A percentile compares a stretch with the other conserved stretches of the same genome.
Evolutionary conservation across 2,797 vertebrate species (phyloP).

Genomic region (Falco cherrug): DNA sequence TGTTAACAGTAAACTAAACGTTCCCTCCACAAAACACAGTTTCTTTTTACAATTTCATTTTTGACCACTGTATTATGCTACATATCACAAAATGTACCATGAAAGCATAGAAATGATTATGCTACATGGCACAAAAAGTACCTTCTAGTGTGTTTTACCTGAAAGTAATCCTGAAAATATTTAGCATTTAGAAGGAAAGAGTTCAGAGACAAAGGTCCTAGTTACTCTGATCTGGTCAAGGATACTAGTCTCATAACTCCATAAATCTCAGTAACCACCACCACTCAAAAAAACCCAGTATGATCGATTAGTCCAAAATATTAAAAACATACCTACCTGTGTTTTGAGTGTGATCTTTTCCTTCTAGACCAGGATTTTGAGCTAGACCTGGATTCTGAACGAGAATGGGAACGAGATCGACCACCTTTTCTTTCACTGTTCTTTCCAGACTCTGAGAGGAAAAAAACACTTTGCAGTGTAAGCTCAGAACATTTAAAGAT

Average conservation of each 20-base stretch:
- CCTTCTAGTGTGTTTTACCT: background rate
- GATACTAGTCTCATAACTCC: background rate
- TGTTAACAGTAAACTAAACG: background rate
- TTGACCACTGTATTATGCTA: background rate
- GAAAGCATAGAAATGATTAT: background rate
- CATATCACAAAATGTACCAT: background rate
- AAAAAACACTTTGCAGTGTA: constrained; percentile 83
- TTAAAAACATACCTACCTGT: constrained; percentile 78
- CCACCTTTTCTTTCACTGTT: constrained; percentile 80
- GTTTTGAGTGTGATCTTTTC: constrained; percentile 90
- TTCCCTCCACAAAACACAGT: background rate
- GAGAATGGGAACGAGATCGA: constrained; percentile 83
- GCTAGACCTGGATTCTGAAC: constrained; percentile 83
- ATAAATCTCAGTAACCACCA: background rate
- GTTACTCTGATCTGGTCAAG: background rate
- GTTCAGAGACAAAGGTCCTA: background rate
- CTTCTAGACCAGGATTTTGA: constrained; percentile 85
- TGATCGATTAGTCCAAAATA: background rate
- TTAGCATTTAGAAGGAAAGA: background rate
- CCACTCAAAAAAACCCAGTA: background rate
- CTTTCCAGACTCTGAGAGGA: constrained; percentile 83
- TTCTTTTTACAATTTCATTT: background rate
- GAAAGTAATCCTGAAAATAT: background rate
- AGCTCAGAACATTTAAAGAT: constrained; percentile 83
- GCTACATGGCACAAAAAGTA: background rate